Conservation (phyloP, 2,113 vertebrate species). For the Leptosomus discolor region DNA sequence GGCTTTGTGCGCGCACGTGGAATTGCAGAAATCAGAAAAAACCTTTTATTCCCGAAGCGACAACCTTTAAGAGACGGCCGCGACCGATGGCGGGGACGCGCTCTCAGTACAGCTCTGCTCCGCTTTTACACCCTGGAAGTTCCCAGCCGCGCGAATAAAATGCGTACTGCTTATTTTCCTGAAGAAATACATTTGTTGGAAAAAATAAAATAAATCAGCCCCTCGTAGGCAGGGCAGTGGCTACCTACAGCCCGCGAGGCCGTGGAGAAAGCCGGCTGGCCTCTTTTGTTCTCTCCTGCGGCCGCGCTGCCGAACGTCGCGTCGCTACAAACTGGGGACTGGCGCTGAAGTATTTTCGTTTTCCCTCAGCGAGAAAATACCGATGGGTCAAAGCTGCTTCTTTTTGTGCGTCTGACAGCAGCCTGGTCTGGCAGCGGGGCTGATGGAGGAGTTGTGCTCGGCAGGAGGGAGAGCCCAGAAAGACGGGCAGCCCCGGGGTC, state of each 20-base stretch:
- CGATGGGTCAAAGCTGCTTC: neutral
- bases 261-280: neutral
- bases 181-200: neutral
- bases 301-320: neutral
- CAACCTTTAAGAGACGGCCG: neutral
- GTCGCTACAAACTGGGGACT: neutral
- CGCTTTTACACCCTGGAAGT: neutral
- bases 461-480: neutral
- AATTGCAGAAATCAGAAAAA: neutral
- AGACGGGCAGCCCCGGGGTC: neutral
- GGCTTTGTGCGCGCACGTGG: neutral
- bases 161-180: accelerated
- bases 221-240: neutral
- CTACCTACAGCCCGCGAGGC: neutral
- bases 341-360: neutral
- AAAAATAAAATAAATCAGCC: neutral
- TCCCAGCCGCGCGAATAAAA: neutral
- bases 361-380: neutral
- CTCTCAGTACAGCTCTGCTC: neutral
- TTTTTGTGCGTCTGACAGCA: neutral
- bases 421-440: neutral
- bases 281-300: slow-evolving; percentile 34
- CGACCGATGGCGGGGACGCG: accelerated
- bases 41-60: neutral
- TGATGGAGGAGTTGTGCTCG: neutral